Conservation (phyloP, 2,888 invertebrate species). For the Emmelina monodactyla region DNA sequence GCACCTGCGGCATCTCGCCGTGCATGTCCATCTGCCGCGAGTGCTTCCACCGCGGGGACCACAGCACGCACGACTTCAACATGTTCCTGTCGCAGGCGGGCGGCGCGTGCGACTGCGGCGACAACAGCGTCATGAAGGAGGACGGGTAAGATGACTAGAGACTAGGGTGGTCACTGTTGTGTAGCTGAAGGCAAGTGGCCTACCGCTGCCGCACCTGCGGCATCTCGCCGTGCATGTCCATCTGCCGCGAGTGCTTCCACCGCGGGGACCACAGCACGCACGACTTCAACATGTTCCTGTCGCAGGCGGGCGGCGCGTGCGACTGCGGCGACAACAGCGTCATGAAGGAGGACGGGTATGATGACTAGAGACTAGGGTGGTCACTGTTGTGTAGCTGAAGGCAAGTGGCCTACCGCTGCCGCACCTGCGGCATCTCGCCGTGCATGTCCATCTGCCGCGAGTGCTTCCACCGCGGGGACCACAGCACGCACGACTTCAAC, state of each 20-base stretch:
- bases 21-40: conserved; percentile 99
- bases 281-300: conserved; percentile 99
- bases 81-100: conserved; percentile 99
- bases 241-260: conserved; percentile 97
- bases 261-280: conserved; percentile 96
- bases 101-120: conserved; percentile 98
- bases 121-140: conserved; percentile 96
- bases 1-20: conserved; percentile 95
- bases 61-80: conserved; percentile 97
- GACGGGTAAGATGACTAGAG: conserved; percentile 91
- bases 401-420: conserved; percentile 98
- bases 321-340: conserved; percentile 98
- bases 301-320: conserved; percentile 98
- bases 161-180: too few relatives aligned
- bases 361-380: too few relatives aligned
- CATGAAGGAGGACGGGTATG: conserved; percentile 95
- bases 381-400: too few relatives aligned
- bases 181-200: too few relatives aligned
- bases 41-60: conserved; percentile 97
- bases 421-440: conserved; percentile 95
- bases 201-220: conserved; percentile 97
- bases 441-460: conserved; percentile 99
- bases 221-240: conserved; percentile 97
- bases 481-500: conserved; percentile 97
- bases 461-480: conserved; percentile 97